These are phyloP conservation scores for Zapus hudsonius DNA, from an alignment of 2,113 vertebrate species.

Conservation along the genomic window DNA sequence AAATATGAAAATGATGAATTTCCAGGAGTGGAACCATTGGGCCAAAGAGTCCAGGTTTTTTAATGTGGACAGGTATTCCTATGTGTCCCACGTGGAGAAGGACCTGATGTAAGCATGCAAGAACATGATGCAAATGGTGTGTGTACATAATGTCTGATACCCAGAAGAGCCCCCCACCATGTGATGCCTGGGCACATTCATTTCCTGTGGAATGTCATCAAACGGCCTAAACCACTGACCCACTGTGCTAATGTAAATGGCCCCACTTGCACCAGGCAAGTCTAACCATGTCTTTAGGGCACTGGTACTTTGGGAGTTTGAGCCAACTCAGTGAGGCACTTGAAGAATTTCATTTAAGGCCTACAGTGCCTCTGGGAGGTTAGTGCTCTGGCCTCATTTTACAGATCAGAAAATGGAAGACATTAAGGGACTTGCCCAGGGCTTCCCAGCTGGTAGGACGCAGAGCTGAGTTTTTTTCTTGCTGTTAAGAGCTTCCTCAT, in stretches of 20 bases:
- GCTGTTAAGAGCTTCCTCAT: background rate
- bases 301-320: background rate
- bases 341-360: slow-evolving; percentile 31
- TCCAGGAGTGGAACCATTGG: background rate
- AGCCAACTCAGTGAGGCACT: background rate
- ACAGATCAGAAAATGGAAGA: background rate
- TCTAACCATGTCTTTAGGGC: background rate
- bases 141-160: background rate
- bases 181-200: background rate
- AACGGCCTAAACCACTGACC: too few relatives aligned
- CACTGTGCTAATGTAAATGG: background rate
- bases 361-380: background rate
- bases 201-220: background rate
- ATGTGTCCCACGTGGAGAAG: background rate
- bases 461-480: background rate
- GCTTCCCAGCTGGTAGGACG: background rate
- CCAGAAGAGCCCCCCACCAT: background rate
- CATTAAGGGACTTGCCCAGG: background rate
- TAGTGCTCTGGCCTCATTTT: background rate
- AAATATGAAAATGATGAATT: background rate
- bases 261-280: background rate
- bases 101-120: background rate
- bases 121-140: background rate
- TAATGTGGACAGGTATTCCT: background rate
- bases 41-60: background rate